Evolutionary conservation across 1,140 invertebrate species (phyloP), one percentile per base, ranked within the genome.

Genomic region (Stenopsyche tienmushanensis): DNA sequence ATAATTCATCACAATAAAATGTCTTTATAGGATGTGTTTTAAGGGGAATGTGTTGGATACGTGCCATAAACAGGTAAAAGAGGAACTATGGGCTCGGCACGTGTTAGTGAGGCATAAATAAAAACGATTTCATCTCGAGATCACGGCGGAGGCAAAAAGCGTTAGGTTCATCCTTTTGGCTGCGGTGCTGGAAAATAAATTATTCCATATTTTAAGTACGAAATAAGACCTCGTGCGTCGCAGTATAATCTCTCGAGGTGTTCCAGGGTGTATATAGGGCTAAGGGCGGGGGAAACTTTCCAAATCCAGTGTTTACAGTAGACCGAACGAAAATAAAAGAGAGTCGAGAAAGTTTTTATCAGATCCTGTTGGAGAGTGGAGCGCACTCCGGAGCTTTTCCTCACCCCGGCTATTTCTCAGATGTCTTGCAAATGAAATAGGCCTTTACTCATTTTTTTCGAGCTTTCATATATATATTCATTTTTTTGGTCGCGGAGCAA

Each of bases 401-500:
- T 15, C 53, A 47, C 44, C 59, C 41, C 25, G 15, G 20, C 50
- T 34, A 69, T 66, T 66, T 69, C 63, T 66, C 67, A 65, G 64
- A 69, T 53, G 60, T 59, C 67, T 69, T 66, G 64, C 64, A 63
- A 66, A 69, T 69, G 67, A 69, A 69, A 69, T 65, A 62, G 67
- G 18, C 63, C 64, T 66, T 69, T 29, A 69, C 60, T 69, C 67
- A 69, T 69, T 69, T 66, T 69, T 66, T 59, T 8, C 39, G 2
- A 20, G 17, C 47, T 47, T 60, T 47, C 44, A 47, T 47, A 7
- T 15, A 47, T 47, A 47, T 15, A 20, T n/a, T n/a, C 8, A 26
- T 60, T 45, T 60, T 25, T 44, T 34, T 34, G 5, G 29, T n/a
- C n/a, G 29, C 44, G 44, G 9, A 45, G 8, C 3, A 24, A 52